Evolutionary conservation across 2,888 invertebrate genomes (phyloP), one percentile per base, ranked within the genome.

Genomic region (Drosophila monieri): DNA sequence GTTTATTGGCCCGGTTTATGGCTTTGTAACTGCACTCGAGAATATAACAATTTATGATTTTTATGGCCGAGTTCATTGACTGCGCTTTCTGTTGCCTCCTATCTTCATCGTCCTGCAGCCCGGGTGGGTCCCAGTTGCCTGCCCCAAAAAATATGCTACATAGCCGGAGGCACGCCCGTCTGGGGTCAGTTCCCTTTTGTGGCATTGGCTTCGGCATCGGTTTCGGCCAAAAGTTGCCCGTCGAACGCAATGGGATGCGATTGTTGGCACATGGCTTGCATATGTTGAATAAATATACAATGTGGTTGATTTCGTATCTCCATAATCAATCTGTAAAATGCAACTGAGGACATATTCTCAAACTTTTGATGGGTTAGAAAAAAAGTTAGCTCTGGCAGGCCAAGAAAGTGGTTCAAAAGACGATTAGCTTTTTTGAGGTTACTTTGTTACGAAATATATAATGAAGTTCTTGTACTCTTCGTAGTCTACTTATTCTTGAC

Each of bases 21-120:
- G 43, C 64, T 72, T 55, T 55, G 61, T 51, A 69, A 68, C 56
- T 69, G 54, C 69, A 69, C 53, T 64, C 62, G 47, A 73, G 52
- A 67, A 77, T 68, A 68, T 72, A 74, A 70, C 74, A 74, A 70
- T 74, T 81, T 65, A 70, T 61, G 77, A 70, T 77, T 68, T 73
- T 77, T 48, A 66, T 67, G 57, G 44, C 35, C 55, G 57, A 49
- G 84, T 77, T 80, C 80, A 77, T 60, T 86, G 80, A 70, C 78
- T 71, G 55, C 9, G 27, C 27, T 25, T 23, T 25, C 25, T 25
- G 25, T 25, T 25, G 25, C 25, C 25, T 25, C 25, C 21, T 23
- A 4, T 23, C 21, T 23, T 23, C 25, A 9, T 27, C 27, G 27
- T 27, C 27, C 35, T 35, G 35, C 35, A 2, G n/a, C 6, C n/a